Percentiles rank a stretch among this genome's conserved stretches.
These are phyloP conservation scores for Itoplectis maculator DNA, from an alignment of 2,888 invertebrate genomes.

Conservation along the genomic window DNA sequence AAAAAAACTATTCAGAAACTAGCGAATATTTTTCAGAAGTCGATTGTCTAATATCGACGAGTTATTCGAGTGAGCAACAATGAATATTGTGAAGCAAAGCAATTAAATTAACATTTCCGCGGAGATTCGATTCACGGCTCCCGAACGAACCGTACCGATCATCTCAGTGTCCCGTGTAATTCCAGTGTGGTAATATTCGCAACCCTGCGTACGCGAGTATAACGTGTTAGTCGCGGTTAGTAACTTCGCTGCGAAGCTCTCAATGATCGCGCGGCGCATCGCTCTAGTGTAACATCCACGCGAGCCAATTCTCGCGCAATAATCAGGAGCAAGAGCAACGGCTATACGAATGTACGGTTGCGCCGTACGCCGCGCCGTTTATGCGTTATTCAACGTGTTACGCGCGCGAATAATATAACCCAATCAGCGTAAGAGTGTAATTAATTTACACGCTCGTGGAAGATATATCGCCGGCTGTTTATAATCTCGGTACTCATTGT, in stretches of 20 bases:
- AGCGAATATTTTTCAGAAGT: not conserved
- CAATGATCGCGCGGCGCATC: slow-evolving; percentile 14
- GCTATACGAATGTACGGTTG: slow-evolving; percentile 47
- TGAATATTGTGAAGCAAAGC: not conserved
- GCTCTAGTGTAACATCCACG: not conserved
- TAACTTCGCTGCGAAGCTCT: slow-evolving; percentile 13
- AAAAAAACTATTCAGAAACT: too few relatives aligned
- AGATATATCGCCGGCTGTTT: not conserved
- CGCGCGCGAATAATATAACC: slow-evolving; percentile 3
- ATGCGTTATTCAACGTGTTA: slow-evolving; percentile 50
- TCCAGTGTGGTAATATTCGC: too few relatives aligned
- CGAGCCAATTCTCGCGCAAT: slow-evolving; percentile 1
- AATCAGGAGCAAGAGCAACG: slow-evolving; percentile 10
- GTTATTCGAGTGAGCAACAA: not conserved
- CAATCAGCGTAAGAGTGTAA: slow-evolving; percentile 11
- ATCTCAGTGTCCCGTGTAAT: too few relatives aligned
- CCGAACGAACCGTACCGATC: slow-evolving; percentile 14
- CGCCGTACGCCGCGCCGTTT: too few relatives aligned
- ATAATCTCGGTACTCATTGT: slow-evolving; percentile 10
- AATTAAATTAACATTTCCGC: not conserved
- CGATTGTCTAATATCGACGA: not conserved
- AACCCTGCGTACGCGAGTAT: not conserved
- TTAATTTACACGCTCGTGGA: slow-evolving; percentile 4
- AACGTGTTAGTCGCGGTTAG: slow-evolving; percentile 16
- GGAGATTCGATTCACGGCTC: slow-evolving; percentile 11